These are phyloP conservation scores for Drosophila oshimai DNA, from an alignment of 1,140 invertebrate genomes.

Conservation along the genomic window DNA sequence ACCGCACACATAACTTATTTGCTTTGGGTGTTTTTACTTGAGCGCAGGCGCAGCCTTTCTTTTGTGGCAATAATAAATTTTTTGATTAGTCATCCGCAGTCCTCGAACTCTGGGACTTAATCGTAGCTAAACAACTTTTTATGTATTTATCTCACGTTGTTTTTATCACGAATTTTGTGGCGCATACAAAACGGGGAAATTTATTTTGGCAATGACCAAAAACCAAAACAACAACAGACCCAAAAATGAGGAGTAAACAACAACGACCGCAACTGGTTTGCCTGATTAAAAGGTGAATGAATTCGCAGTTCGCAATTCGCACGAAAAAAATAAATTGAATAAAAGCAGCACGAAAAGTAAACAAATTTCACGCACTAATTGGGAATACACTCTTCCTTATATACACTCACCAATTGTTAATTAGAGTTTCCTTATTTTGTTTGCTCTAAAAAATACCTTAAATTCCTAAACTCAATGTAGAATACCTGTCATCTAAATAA, in stretches of 20 bases:
- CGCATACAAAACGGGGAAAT: conserved; percentile 67
- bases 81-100: conserved; percentile 13
- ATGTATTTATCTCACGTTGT: conserved; percentile 68
- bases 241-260: conserved; percentile 29
- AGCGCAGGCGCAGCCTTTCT: conserved; percentile 10
- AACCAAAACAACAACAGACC: conserved; percentile 18
- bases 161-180: conserved; percentile 56
- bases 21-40: not conserved
- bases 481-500: too few species aligned
- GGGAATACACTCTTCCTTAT: not conserved
- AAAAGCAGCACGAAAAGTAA: conserved; percentile 10
- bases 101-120: not conserved
- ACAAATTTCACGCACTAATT: conserved; percentile 22
- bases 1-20: not conserved
- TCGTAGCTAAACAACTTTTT: conserved; percentile 54
- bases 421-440: too few species aligned
- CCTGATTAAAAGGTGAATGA: conserved; percentile 78
- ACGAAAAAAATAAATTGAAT: conserved; percentile 6
- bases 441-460: too few species aligned
- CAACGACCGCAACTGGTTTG: conserved; percentile 60
- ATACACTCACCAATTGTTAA: too few species aligned
- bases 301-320: conserved; percentile 60
- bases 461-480: too few species aligned
- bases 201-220: conserved; percentile 44
- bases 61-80: conserved; percentile 3